Base-by-base conservation (phyloP, 2,888 invertebrate genomes). In the Athalia rosae region DNA sequence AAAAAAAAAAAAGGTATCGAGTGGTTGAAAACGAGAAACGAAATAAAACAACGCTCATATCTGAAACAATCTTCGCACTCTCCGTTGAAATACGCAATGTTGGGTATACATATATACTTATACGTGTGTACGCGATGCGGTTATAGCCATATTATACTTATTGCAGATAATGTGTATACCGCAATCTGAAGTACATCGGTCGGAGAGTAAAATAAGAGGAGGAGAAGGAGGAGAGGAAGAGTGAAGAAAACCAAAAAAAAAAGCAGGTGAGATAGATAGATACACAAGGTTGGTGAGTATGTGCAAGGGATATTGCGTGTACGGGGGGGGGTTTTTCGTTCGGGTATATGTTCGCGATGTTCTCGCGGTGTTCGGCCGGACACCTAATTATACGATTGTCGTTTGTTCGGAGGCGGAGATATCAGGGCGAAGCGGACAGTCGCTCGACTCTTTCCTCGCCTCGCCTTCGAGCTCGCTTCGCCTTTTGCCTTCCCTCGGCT, bases 381-480 rank as follows among this genome's bases (percentile, higher is more conserved):
- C 87, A 88, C 87, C 88, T 88, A 88, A 89, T 89, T 89, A 89
- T 88, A 85, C 87, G 88, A 89, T 87, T 88, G 88, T 89, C 87
- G 88, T 86, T 87, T 84, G 86, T 85, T 87, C 82, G 81, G 80
- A 80, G 82, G 62, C 81, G 41, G 81, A 82, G 85, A 84, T 85
- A 84, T 84, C 86, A 83, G 58, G 77, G 48, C 66, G 76, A 78
- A 77, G 80, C 79, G 83, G 83, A 83, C 83, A 83, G 83, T 85
- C 80, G 81, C 80, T 81, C 13, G 67, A 43, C 56, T 78, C 63
- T 76, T 76, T 79, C 77, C 53, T 61, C 61, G 61, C 28, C n/a
- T 77, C 67, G 58, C n/a, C 4, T 15, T 48, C 7, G 6, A 47
- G 53, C 3, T 53, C 15, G 59, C 47, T 13, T 50, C 8, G 59